Conservation (phyloP, 2,797 vertebrate genomes). For the Tenualosa ilisha region DNA sequence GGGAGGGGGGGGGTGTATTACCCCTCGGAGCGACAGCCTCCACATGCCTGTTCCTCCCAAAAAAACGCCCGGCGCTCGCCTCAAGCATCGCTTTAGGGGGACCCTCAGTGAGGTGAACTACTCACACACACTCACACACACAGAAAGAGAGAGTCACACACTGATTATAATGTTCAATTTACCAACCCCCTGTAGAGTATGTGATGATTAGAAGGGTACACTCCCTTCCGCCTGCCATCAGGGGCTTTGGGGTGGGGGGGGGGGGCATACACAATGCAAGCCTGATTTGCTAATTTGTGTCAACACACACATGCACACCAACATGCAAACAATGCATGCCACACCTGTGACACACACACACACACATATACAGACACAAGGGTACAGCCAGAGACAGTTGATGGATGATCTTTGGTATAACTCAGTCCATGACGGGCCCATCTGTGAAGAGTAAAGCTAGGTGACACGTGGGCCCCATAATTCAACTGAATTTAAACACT, state of each 20-base stretch:
- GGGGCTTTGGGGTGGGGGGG: not conserved
- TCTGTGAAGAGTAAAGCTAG: not conserved
- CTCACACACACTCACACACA: slow-evolving; percentile 11
- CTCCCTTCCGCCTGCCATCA: not conserved
- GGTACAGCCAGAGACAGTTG: too few relatives aligned
- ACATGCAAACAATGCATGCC: not conserved
- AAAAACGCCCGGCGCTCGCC: not conserved
- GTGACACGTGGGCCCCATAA: not conserved
- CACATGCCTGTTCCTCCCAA: slow-evolving; percentile 13
- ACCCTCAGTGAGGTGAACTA: not conserved
- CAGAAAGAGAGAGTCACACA: not conserved
- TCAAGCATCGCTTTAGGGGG: not conserved
- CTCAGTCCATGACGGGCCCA: not conserved
- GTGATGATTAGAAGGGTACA: slow-evolving; percentile 8
- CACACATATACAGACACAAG: not conserved
- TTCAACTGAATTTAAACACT: not conserved
- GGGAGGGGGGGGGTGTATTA: not conserved
- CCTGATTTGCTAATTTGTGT: slow-evolving; percentile 13
- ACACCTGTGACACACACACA: slow-evolving; percentile 20
- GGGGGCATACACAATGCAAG: not conserved
- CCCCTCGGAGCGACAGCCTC: not conserved
- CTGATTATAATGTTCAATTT: not conserved
- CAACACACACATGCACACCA: not conserved
- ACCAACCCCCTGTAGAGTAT: not conserved
- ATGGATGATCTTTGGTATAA: too few relatives aligned